phyloP scores from a whole-genome alignment of 2,797 vertebrate genomes.

The Gymnocypris eckloni region DNA sequence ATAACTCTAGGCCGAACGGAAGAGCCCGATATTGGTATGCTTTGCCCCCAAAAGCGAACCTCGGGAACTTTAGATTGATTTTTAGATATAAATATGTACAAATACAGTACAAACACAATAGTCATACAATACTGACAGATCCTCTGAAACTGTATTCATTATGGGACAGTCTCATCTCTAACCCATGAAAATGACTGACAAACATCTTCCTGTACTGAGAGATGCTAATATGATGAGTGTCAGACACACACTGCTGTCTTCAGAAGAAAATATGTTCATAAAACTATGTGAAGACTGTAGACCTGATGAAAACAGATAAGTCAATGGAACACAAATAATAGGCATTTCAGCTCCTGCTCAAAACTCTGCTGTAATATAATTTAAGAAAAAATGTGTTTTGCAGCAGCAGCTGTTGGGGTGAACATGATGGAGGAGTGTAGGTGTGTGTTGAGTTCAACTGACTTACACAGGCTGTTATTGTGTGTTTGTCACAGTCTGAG shows the following conservation, averaged over 20 bases:
- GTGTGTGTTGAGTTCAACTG: neutral
- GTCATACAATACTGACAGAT: too few species aligned
- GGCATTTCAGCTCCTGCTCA: neutral
- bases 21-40: too few species aligned
- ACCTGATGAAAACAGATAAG: neutral
- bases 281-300: neutral
- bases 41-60: too few species aligned
- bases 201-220: neutral
- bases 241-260: neutral
- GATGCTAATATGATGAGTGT: neutral
- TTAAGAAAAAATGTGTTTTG: neutral
- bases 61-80: too few species aligned
- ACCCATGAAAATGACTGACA: too few species aligned
- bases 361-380: neutral
- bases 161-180: too few species aligned
- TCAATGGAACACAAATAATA: neutral
- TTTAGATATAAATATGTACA: too few species aligned
- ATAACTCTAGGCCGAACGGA: too few species aligned
- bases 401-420: neutral
- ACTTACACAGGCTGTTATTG: neutral
- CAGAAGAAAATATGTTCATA: neutral
- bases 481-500: neutral
- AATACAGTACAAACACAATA: too few species aligned
- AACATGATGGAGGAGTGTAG: neutral
- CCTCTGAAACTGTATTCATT: too few species aligned